A percentile compares a stretch with the other conserved stretches of the same genome.
These are phyloP conservation scores for Dipodomys merriami DNA, from an alignment of 2,113 vertebrate genomes.

Conservation along the genomic window DNA sequence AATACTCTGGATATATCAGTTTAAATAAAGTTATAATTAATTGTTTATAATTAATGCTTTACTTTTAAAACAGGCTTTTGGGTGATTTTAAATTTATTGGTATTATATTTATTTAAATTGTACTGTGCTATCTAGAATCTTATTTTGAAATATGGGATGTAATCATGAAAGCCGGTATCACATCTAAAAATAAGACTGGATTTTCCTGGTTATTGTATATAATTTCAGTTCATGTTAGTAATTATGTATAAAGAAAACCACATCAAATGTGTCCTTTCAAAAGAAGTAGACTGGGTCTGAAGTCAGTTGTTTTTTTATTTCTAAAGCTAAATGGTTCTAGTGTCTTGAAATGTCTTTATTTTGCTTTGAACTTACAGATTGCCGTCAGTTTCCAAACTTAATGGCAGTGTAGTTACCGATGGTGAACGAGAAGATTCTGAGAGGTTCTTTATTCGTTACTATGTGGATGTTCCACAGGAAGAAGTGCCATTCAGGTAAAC, in stretches of 20 bases:
- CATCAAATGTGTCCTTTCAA: background rate
- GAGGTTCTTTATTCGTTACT: slow-evolving; percentile 96
- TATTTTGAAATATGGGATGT: slow-evolving; percentile 23
- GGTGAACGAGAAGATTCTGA: slow-evolving; percentile 96
- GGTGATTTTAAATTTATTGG: slow-evolving; percentile 31
- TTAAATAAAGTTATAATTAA: slow-evolving; percentile 55
- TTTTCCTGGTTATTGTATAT: background rate
- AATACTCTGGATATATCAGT: background rate
- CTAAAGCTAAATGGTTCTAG: slow-evolving; percentile 23
- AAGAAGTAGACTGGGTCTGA: background rate
- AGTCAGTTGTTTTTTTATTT: slow-evolving; percentile 13
- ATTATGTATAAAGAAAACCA: background rate
- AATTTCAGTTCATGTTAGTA: background rate
- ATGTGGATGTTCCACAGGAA: slow-evolving; percentile 91
- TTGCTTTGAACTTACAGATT: slow-evolving; percentile 86
- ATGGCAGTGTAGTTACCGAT: slow-evolving; percentile 92
- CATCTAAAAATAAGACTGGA: background rate
- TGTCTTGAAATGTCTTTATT: slow-evolving; percentile 42
- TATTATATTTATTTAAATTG: background rate
- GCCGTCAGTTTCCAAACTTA: slow-evolving; percentile 92
- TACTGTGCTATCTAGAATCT: background rate
- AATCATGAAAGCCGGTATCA: background rate
- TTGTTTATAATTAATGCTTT: background rate
- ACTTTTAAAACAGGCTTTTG: slow-evolving; percentile 18
- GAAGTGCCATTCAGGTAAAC: slow-evolving; percentile 93